Base-by-base conservation (phyloP, 2,113 vertebrate genomes). In the Platysternon megacephalum region DNA sequence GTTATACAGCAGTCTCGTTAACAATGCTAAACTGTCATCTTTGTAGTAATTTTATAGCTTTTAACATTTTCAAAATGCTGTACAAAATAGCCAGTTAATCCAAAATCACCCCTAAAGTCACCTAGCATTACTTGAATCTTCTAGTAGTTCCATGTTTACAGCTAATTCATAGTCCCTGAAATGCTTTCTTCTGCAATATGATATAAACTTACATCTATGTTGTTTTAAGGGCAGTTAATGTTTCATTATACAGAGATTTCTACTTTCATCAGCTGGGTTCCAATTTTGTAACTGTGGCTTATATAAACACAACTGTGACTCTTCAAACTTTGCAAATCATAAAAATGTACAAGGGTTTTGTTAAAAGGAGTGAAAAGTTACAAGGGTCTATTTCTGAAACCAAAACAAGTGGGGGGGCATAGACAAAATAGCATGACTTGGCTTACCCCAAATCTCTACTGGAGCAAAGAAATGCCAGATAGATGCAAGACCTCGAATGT, bases 271-370 rank as follows among this genome's bases (percentile, higher is more conserved):
- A 84, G 94, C 92, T 94, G 87, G 21, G 80, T 96, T 97, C 90
- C 88, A 95, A 65, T 97, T 97, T 65, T 65, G 29, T 65, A 65
- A 65, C 32, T 35, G 95, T 96, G 96, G 97, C 94, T 97, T 97
- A 97, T 91, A 89, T 94, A 95, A 95, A 95, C 92, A 17, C 32
- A 97, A 92, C 87, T 93, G 92, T 91, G 95, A 95, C 96, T 97
- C 97, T 95, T 97, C 96, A 95, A 97, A 97, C 85, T 94, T 87
- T 88, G 91, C 87, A 97, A 97, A 95, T 97, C 95, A 96, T 91
- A 97, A 96, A 97, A 97, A 97, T 97, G 95, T 96, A 94, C 61
- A 97, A 97, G 32, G 97, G 95, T 93, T 95, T 95, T 97, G 96
- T 96, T 96, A 89, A 94, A 97, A 94, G 65, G 95, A 95, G 87